Base-by-base conservation (phyloP, 1,140 invertebrate species). In the Apis cerana region DNA sequence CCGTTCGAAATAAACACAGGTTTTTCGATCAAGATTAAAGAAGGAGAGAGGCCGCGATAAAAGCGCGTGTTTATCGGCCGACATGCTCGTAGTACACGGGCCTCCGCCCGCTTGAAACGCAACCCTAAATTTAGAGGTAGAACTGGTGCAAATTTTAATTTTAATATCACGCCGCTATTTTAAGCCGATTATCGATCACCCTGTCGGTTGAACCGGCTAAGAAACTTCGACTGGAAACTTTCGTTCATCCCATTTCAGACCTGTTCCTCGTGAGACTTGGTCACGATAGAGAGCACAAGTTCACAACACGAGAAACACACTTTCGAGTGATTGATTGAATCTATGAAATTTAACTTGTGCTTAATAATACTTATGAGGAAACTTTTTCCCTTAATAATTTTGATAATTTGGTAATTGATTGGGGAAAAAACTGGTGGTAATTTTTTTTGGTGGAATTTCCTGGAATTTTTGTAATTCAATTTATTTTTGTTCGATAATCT, bases 161-260 rank as follows among this genome's bases (percentile, higher is more conserved):
- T 81, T 81, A 81, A 81, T 81, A 81, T 81, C 80, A 64, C 23
- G 54, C 13, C 23, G 62, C 80, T 81, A 81, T 81, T 81, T 81
- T 81, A 67, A 68, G 80, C 80, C 48, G 52, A 67, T 75, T 68
- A 81, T 81, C 80, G 80, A 81, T 75, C 62, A 48, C 0, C 50
- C 27, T 4, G 54, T 17, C 19, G 72, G 43, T 43, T n/a, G 67
- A 50, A 23, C 43, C 7, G 27, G 59, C 27, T 61, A 1, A 15
- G 43, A 64, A 64, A 72, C 78, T 72, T 80, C 48, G 59, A 64
- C 59, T 19, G 56, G 23, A 0, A 52, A 79, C 43, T 71, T 79
- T 79, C 67, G 65, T 59, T 78, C n/a, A 52, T 70, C n/a, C 67
- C 19, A 12, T 27, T 71, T 50, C 13, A 15, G 1, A 19, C 17